Conservation (phyloP, 92 coral and sea anemone species). For the Phenganax marumi region DNA sequence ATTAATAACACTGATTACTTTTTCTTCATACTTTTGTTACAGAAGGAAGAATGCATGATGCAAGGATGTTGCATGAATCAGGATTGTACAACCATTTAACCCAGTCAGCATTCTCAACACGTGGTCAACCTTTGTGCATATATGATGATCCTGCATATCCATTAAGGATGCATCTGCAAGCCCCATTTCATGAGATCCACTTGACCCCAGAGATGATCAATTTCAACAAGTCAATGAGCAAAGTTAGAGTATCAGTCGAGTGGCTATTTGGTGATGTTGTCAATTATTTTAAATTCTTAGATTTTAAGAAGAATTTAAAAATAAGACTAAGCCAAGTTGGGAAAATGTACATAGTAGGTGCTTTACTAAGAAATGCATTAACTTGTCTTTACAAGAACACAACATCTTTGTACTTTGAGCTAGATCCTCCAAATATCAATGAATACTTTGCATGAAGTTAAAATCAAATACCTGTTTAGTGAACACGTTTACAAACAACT, state of each 20-base stretch:
- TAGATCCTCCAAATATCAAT: slow-evolving; percentile 42
- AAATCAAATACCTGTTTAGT: no score
- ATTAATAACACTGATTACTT: no score
- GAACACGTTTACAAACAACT: no score
- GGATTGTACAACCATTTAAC: slow-evolving; percentile 20
- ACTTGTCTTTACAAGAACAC: slow-evolving; percentile 44
- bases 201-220: slow-evolving; percentile 33
- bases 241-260: slow-evolving; percentile 35
- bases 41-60: slow-evolving; percentile 48
- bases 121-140: slow-evolving; percentile 8
- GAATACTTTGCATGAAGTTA: slow-evolving; percentile 33
- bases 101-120: slow-evolving; percentile 3
- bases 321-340: slow-evolving; percentile 46
- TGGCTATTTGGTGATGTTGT: slow-evolving; percentile 50
- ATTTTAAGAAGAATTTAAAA: slow-evolving; percentile 44
- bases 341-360: slow-evolving; percentile 45
- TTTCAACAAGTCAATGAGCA: slow-evolving; percentile 44
- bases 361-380: slow-evolving; percentile 33
- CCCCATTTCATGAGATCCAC: slow-evolving; percentile 36
- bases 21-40: neutral
- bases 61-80: slow-evolving; percentile 44
- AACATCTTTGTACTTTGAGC: slow-evolving; percentile 39
- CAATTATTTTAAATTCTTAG: slow-evolving; percentile 40
- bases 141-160: slow-evolving; percentile 50
- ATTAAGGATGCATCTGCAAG: slow-evolving; percentile 36